phyloP scores from a whole-genome alignment of 2,888 invertebrate species.

The Tridacna crocea region DNA sequence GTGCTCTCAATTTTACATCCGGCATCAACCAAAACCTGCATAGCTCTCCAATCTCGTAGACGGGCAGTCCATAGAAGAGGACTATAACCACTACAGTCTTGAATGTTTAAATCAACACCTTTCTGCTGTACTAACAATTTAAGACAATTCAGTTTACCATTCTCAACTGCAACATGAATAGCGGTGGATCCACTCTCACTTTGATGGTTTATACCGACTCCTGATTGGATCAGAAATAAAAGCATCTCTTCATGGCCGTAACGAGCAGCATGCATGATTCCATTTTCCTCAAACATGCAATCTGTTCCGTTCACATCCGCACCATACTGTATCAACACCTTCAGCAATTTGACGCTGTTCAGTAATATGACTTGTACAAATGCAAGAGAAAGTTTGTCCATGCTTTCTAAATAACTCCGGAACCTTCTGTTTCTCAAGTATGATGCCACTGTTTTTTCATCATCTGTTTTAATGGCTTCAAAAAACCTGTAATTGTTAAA shows the following conservation, averaged over 20 bases:
- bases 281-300: constrained; percentile 60
- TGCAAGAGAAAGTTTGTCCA: constrained; percentile 56
- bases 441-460: constrained; percentile 26
- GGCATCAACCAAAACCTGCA: constrained; percentile 50
- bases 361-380: constrained; percentile 57
- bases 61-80: constrained; percentile 55
- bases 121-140: constrained; percentile 46
- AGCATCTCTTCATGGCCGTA: constrained; percentile 61
- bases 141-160: constrained; percentile 49
- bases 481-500: constrained; percentile 42
- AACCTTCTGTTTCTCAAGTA: constrained; percentile 36
- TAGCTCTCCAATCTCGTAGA: constrained; percentile 47
- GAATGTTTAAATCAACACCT: constrained; percentile 54
- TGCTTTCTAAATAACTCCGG: constrained; percentile 29
- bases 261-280: constrained; percentile 57
- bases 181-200: constrained; percentile 60
- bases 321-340: constrained; percentile 42
- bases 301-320: constrained; percentile 46
- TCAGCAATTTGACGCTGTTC: constrained; percentile 47
- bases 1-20: constrained; percentile 57
- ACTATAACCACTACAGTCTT: constrained; percentile 59
- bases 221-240: constrained; percentile 40
- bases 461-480: constrained; percentile 46
- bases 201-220: constrained; percentile 55
- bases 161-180: constrained; percentile 59